Base-by-base conservation (phyloP, 1,140 invertebrate species). In the Trichonephila clavipes region DNA sequence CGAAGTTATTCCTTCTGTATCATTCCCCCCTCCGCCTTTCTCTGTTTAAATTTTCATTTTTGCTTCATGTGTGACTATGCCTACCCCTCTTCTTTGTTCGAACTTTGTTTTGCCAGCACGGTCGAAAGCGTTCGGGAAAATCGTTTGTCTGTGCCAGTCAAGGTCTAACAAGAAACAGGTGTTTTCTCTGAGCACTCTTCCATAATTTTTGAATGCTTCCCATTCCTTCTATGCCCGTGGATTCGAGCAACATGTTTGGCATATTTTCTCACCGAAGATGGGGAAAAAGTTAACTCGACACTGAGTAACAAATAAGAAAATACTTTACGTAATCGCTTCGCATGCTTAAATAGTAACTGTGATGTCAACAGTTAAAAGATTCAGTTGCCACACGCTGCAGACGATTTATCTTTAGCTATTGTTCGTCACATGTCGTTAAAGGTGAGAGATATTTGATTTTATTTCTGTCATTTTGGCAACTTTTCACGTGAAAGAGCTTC, bases 71-170 rank as follows among this genome's bases (percentile, higher is more conserved):
- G 10, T 72, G 69, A 24, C 8, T 28, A 14, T 72, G 69, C 10
- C 28, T 72, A 40, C 69, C 24, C 28, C 10, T 40, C n/a, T 69
- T 69, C 66, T 24, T 72, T 72, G 66, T 72, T 72, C 24, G 24
- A 72, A 72, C 21, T 16, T 72, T 72, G 24, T 24, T 72, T 72
- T 72, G 24, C 8, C 69, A 72, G 69, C 69, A 72, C 69, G 69
- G 69, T 72, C 69, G 69, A 72, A 72, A 72, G 69, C 69, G 28
- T 72, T 34, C 69, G 69, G 3, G 69, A 24, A 72, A 72, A 72
- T 72, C 69, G 69, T n/a, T 16, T n/a, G 69, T 72, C n/a, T 24
- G 28, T 72, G 69, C 14, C 69, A 28, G 69, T 72, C 69, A 24
- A 72, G 69, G 69, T 72, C 12, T 72, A 34, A 28, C 69, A 72